Base-by-base conservation (phyloP, 2,113 vertebrate species). In the Centropus bengalensis region DNA sequence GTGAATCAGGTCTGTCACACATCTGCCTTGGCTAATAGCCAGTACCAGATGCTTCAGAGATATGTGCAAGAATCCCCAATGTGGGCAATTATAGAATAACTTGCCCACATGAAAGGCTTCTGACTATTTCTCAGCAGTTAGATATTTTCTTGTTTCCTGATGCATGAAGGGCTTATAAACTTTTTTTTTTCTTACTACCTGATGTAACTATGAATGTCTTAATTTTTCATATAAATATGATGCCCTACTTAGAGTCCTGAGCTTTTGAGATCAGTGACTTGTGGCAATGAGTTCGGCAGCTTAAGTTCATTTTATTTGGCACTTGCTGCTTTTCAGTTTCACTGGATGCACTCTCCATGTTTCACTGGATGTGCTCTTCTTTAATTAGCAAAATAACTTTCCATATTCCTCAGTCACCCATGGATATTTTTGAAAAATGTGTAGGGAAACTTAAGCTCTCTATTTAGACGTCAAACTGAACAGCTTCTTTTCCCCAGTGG, bases 31-130 rank as follows among this genome's bases (percentile, higher is more conserved):
- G 66, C 36, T 79, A 80, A 16, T 17, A 82, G n/a, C 67, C 77
- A 87, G 33, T 20, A 28, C 54, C 49, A 81, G 74, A 32, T 78
- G 74, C 93, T 94, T 90, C 71, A 76, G 79, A 85, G 60, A 66
- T 33, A 75, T 45, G 45, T 23, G 12, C 49, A 75, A 81, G 83
- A 94, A 96, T 92, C 33, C 74, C 80, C 68, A 71, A 47, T 40
- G 73, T 93, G 59, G 79, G 55, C 70, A 92, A 66, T 92, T 96
- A 85, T 28, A 14, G 52, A 94, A 47, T 88, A 77, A 54, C 52
- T 58, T 69, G 42, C 36, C 51, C 55, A 52, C 24, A 21, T 40
- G 36, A 49, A 88, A 95, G 64, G 4, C n/a, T 70, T 86, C 42
- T 66, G 93, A 47, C 63, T 66, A 82, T 68, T 80, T 93, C 59